Base-by-base conservation (phyloP, 2,113 vertebrate genomes). In the Heterochromis multidens region DNA sequence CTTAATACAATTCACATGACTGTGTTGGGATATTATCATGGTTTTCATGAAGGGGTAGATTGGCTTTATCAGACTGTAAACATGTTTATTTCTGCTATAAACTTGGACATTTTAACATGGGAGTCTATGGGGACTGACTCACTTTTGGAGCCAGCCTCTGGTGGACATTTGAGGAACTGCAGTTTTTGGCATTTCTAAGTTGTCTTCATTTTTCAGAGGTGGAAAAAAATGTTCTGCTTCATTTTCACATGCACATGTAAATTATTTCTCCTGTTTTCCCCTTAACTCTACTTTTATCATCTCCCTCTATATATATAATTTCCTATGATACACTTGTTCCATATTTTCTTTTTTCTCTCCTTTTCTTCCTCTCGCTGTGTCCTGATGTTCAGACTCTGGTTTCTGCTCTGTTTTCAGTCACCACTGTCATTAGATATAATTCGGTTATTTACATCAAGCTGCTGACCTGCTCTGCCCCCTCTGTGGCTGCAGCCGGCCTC, bases 361-460 rank as follows among this genome's bases (percentile, higher is more conserved):
- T 57, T 63, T 17, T 49, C 14, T 49, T 72, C 16, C n/a, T 74
- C 5, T 40, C 10, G 1, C 52, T 3, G 37, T 8, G 2, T 81
- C 46, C 70, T 74, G 59, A 19, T 80, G 40, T 29, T 67, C 76
- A 57, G 78, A 62, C 81, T 83, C 81, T 86, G 87, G 35, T 58
- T 81, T 82, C 79, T 87, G 86, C 46, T 87, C 80, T 82, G 62
- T 74, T 81, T 81, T 91, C 88, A 49, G 56, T 43, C 79, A 21
- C 40, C 2, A 14, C 80, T 60, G 83, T 80, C 89, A 91, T 93
- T 92, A 86, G 52, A 81, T 89, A 16, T 91, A 95, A 94, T 94
- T 8, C 14, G 61, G 86, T 93, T 94, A 91, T 86, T 83, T 80
- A 79, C 86, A 83, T 77, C 40, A 77, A 78, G 83, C 89, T 11